Evolutionary conservation across 2,113 vertebrate species (phyloP).

Genomic region (Ictalurus punctatus): DNA sequence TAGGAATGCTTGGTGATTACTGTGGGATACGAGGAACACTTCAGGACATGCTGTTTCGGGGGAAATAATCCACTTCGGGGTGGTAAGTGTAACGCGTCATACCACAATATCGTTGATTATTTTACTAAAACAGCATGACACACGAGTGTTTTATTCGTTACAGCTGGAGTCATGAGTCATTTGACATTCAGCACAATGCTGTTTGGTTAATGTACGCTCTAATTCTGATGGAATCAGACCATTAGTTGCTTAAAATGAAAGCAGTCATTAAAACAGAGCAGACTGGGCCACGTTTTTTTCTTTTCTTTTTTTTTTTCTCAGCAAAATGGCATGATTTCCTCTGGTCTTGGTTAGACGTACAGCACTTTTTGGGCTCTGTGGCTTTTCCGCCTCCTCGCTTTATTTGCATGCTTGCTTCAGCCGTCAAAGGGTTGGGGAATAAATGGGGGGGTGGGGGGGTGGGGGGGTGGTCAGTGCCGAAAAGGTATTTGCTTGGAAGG

Average conservation of each 20-base stretch:
- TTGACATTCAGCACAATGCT: slow-evolving; percentile 17
- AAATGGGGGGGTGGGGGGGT: not conserved
- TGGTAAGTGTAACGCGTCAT: not conserved
- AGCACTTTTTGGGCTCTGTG: slow-evolving; percentile 7
- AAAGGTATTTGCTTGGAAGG: slow-evolving; percentile 65
- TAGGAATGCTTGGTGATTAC: not conserved
- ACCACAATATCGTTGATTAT: not conserved
- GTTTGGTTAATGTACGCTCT: not conserved
- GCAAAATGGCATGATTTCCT: not conserved
- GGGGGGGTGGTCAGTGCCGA: not conserved
- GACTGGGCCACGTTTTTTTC: not conserved
- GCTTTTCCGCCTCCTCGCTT: not conserved
- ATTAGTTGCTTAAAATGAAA: slow-evolving; percentile 1
- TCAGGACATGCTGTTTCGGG: not conserved
- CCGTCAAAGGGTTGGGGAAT: not conserved
- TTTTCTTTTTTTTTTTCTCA: not conserved
- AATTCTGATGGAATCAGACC: not conserved
- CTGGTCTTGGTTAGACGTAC: not conserved
- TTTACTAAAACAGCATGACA: not conserved
- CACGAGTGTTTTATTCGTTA: not conserved
- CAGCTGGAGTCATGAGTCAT: not conserved
- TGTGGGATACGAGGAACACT: not conserved
- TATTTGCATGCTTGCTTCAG: slow-evolving; percentile 7
- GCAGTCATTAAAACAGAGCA: not conserved
- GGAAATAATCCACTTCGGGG: not conserved